These are phyloP conservation scores for Cettia cetti DNA, from an alignment of 2,113 vertebrate genomes.

Conservation along the genomic window DNA sequence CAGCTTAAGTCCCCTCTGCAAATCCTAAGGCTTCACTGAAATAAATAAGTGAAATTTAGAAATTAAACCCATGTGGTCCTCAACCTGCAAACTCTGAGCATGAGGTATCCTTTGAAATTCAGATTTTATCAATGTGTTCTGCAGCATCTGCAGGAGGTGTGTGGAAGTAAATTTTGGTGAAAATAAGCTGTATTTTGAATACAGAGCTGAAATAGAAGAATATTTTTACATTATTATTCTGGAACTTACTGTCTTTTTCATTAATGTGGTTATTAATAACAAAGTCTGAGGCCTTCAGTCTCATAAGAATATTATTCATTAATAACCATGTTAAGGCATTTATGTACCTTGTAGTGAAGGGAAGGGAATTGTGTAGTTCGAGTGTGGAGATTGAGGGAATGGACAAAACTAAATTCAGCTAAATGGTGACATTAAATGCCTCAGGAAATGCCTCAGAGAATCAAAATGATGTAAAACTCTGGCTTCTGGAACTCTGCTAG, in stretches of 20 bases:
- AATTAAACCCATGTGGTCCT: neutral
- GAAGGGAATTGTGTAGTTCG: rapidly evolving
- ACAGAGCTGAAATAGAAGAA: neutral
- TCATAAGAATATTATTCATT: neutral
- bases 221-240: neutral
- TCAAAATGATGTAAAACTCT: neutral
- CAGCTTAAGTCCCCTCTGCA: neutral
- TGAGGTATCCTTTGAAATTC: neutral
- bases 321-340: neutral
- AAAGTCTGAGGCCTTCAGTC: neutral
- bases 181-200: neutral
- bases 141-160: neutral
- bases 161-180: neutral
- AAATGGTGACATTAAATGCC: neutral
- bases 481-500: neutral
- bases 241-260: neutral
- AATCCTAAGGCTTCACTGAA: neutral
- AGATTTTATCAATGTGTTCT: neutral
- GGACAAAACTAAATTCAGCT: neutral
- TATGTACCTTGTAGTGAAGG: neutral
- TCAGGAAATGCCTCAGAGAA: neutral
- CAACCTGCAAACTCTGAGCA: neutral
- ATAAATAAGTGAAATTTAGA: neutral
- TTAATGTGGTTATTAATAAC: neutral
- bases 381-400: neutral